Evolutionary conservation across 2,797 vertebrate genomes (phyloP).

Genomic region (Smutsia temminckii): DNA sequence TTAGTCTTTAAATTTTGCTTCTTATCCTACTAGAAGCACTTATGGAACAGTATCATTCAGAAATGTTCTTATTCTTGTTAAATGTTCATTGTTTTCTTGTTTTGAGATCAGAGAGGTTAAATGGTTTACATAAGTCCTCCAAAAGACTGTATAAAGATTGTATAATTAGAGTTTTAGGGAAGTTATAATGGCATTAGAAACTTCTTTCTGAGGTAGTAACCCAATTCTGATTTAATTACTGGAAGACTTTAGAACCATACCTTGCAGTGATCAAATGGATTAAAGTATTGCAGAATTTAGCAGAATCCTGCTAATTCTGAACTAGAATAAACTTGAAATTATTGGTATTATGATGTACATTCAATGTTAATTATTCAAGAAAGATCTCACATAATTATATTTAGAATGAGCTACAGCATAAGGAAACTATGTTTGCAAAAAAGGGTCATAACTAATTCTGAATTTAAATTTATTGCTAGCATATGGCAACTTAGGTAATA

Average conservation of each 20-base stretch:
- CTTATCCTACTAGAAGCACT: background rate
- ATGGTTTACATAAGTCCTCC: background rate
- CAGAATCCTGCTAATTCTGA: constrained; percentile 46
- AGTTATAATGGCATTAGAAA: constrained; percentile 27
- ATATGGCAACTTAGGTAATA: background rate
- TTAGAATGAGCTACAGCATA: constrained; percentile 8
- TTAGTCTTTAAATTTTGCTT: background rate
- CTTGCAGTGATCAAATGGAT: background rate
- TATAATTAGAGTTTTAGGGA: constrained; percentile 22
- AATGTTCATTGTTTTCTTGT: constrained; percentile 17
- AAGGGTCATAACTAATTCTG: constrained; percentile 52
- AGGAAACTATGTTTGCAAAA: constrained; percentile 31
- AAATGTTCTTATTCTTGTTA: background rate
- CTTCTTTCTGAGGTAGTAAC: background rate
- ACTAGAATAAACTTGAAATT: constrained; percentile 68
- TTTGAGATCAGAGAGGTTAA: background rate
- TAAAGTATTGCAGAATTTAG: constrained; percentile 18
- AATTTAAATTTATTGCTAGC: constrained; percentile 43
- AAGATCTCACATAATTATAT: constrained; percentile 55
- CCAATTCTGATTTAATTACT: background rate
- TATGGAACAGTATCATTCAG: background rate
- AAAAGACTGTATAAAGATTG: background rate
- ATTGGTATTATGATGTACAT: constrained; percentile 20
- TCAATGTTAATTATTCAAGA: constrained; percentile 69
- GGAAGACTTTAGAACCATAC: background rate